Evolutionary conservation across 2,113 vertebrate genomes (phyloP), one percentile per base, ranked within the genome.

Genomic region (Cettia cetti): DNA sequence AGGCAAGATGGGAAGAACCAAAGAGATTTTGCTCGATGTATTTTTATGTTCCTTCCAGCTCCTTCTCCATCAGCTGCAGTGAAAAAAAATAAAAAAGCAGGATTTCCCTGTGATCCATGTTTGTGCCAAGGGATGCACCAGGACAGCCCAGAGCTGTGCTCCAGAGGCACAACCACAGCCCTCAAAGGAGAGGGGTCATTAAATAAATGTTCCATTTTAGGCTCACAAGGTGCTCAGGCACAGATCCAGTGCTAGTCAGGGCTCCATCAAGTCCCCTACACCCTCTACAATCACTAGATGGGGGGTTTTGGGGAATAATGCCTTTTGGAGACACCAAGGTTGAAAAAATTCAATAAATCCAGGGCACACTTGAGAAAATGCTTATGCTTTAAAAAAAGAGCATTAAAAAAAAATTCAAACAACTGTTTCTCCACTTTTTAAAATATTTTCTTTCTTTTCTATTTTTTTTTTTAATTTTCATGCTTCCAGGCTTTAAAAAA

Each of bases 131-230:
- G 64, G 47, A 21, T 9, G 40, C 35, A 7, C 63, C 11, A 42
- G 66, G 17, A 37, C 59, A 81, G 76, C 66, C 37, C 1, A 0
- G 35, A 49, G 35, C 50, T 35, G 22, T 7, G 42, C 1, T 1
- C 35, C 59, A 89, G 20, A 31, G 54, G 45, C 30, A 47, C n/a
- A 54, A 13, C 26, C 39, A 74, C 60, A 10, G 42, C 26, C 44
- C 79, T 28, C 19, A 9, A 0, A 39, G 31, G 0, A 30, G 15
- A 8, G 21, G 16, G 27, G 40, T 57, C 24, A 3, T 1, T 0
- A 52, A 30, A 68, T 7, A 39, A 77, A n/a, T 14, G 16, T 45
- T 83, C 27, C 5, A 9, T 11, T 90, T 84, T 9, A 30, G 57
- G 37, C 18, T 81, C 27, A 35, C 20, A 30, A 42, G 18, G 37